These are phyloP conservation scores for Rhinogobius similis DNA, from an alignment of 2,113 vertebrate genomes.

Conservation along the genomic window DNA sequence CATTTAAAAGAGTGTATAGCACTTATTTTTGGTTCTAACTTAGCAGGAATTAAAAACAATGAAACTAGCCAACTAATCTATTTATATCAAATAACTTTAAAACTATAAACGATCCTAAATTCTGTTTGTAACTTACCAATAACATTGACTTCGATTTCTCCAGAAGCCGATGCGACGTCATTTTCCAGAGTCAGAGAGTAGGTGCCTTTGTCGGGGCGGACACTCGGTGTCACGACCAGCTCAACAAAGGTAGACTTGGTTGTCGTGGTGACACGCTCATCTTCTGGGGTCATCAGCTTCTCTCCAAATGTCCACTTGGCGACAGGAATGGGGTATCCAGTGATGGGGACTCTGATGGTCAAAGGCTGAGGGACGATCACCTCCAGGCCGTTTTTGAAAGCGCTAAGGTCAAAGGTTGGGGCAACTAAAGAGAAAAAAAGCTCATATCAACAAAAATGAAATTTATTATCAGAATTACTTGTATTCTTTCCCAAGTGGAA, in stretches of 20 bases:
- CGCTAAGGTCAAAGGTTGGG: slow-evolving; percentile 90
- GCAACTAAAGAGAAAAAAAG: slow-evolving; percentile 72
- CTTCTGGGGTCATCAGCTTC: slow-evolving; percentile 78
- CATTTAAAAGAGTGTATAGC: no score
- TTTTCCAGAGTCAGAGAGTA: slow-evolving; percentile 91
- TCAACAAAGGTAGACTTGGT: slow-evolving; percentile 87
- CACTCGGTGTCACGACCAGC: slow-evolving; percentile 87
- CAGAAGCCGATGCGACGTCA: slow-evolving; percentile 84
- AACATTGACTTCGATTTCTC: slow-evolving; percentile 94
- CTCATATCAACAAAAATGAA: background rate
- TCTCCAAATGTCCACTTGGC: slow-evolving; percentile 90
- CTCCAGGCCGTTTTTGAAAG: slow-evolving; percentile 93
- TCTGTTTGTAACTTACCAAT: slow-evolving; percentile 82
- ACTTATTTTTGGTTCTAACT: no score
- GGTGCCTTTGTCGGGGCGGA: slow-evolving; percentile 91
- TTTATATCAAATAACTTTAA: no score
- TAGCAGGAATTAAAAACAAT: no score
- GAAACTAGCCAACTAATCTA: no score
- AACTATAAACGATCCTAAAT: no score
- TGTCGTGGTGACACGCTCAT: slow-evolving; percentile 84
- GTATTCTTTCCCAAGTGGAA: no score
- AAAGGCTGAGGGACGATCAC: slow-evolving; percentile 92
- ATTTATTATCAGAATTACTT: no score
- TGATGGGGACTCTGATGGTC: slow-evolving; percentile 89
- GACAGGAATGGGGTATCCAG: slow-evolving; percentile 88